Evolutionary conservation across 2,113 vertebrate species (phyloP).

Genomic region (Acinonyx jubatus): DNA sequence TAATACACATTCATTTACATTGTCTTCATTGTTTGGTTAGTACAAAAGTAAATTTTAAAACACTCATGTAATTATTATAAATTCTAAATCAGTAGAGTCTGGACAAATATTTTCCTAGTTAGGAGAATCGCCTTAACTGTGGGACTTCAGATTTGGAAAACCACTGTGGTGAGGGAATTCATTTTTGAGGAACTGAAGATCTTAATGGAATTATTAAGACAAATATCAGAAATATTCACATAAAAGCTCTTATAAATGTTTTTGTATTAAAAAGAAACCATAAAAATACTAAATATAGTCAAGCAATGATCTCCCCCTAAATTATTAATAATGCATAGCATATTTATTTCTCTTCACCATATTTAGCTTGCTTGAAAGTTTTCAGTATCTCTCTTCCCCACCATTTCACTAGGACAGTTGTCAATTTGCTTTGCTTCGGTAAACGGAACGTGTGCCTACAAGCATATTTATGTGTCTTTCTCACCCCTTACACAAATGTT

Average conservation of each 20-base stretch:
- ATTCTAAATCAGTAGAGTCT: neutral
- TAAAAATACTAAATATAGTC: neutral
- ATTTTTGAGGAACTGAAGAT: neutral
- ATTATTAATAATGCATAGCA: neutral
- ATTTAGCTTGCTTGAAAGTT: neutral
- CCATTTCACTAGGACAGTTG: neutral
- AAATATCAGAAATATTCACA: neutral
- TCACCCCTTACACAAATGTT: neutral
- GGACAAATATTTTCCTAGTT: neutral
- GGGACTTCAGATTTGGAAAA: neutral
- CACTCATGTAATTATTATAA: neutral
- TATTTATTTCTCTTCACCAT: neutral
- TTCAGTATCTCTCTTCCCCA: neutral
- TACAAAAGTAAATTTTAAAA: neutral
- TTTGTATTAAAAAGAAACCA: neutral
- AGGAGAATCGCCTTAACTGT: neutral
- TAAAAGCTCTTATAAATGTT: neutral
- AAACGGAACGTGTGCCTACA: neutral
- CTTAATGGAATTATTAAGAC: neutral
- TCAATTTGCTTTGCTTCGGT: neutral
- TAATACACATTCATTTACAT: neutral
- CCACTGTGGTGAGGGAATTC: neutral
- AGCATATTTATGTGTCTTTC: neutral
- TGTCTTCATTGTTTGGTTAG: neutral
- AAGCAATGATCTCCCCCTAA: neutral